phyloP scores from a whole-genome alignment of 2,113 vertebrate genomes.

The Prolemur simus region DNA sequence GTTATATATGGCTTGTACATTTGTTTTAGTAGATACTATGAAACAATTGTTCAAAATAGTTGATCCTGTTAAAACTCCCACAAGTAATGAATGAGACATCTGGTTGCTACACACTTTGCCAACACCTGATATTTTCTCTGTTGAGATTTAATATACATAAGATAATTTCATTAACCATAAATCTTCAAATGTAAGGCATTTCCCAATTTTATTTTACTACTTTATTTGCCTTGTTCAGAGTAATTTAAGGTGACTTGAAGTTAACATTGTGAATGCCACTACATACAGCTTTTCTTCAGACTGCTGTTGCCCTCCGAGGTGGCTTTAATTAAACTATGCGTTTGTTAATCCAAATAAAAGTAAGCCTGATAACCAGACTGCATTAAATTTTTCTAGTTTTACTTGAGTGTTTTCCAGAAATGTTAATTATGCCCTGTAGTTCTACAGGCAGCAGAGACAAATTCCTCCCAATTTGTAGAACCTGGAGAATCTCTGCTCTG shows the following conservation, averaged over 20 bases:
- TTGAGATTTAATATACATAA: conserved; percentile 4
- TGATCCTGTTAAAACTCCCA: neutral
- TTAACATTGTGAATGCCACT: neutral
- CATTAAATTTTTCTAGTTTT: conserved; percentile 34
- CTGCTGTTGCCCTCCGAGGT: neutral
- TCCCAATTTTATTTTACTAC: conserved; percentile 21
- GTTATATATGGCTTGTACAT: neutral
- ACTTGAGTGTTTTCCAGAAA: conserved; percentile 49
- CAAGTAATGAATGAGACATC: neutral
- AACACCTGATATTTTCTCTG: neutral
- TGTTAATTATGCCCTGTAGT: neutral
- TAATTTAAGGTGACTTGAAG: neutral
- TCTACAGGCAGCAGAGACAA: conserved; percentile 32
- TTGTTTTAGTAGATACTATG: neutral
- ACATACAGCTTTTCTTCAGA: neutral
- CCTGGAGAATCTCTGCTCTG: neutral
- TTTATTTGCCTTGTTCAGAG: neutral
- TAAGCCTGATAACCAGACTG: neutral
- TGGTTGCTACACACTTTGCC: neutral
- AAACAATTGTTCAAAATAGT: neutral
- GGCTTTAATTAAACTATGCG: neutral
- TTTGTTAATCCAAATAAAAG: conserved; percentile 33
- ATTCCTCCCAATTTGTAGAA: conserved; percentile 30
- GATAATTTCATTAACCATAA: conserved; percentile 13
- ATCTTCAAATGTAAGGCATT: neutral